A percentile compares a stretch with the other conserved stretches of the same genome.
Evolutionary conservation across 2,888 invertebrate genomes (phyloP).

Genomic region (Crepidodera aurea): DNA sequence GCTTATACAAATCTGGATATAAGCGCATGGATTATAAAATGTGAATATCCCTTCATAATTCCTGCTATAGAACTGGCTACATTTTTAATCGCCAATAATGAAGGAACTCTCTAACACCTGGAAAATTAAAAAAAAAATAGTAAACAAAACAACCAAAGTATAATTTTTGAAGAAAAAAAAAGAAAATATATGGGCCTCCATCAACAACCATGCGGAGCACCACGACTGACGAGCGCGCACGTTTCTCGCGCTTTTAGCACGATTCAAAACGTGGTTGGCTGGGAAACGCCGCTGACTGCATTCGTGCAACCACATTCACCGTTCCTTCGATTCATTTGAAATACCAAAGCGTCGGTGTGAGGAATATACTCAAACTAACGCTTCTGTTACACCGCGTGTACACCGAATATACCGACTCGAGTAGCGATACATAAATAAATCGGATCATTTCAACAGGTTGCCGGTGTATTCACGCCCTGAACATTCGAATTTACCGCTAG

Average conservation of each 20-base stretch:
- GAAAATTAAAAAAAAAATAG: no score
- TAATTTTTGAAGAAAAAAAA: no score
- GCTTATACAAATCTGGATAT: no score
- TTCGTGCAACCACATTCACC: slow-evolving; percentile 19
- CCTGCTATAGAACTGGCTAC: no score
- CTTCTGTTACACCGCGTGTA: neutral
- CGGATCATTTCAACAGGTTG: slow-evolving; percentile 35
- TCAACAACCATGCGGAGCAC: neutral
- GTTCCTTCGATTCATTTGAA: slow-evolving; percentile 17
- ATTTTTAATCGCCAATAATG: no score
- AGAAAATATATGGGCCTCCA: neutral
- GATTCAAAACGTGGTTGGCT: slow-evolving; percentile 25
- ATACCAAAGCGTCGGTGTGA: slow-evolving; percentile 6
- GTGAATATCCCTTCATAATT: no score
- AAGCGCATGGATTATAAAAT: no score
- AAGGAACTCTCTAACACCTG: no score
- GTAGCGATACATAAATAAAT: slow-evolving; percentile 10
- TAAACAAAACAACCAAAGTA: no score
- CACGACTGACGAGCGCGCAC: slow-evolving; percentile 2
- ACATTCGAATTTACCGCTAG: slow-evolving; percentile 17
- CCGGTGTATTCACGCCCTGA: slow-evolving; percentile 26
- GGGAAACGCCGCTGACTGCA: slow-evolving; percentile 23
- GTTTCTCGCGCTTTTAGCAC: slow-evolving; percentile 21
- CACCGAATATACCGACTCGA: slow-evolving; percentile 9
- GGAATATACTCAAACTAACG: neutral